Evolutionary conservation across 2,797 vertebrate genomes (phyloP), one percentile per base, ranked within the genome.

Genomic region (Aplochiton taeniatus): DNA sequence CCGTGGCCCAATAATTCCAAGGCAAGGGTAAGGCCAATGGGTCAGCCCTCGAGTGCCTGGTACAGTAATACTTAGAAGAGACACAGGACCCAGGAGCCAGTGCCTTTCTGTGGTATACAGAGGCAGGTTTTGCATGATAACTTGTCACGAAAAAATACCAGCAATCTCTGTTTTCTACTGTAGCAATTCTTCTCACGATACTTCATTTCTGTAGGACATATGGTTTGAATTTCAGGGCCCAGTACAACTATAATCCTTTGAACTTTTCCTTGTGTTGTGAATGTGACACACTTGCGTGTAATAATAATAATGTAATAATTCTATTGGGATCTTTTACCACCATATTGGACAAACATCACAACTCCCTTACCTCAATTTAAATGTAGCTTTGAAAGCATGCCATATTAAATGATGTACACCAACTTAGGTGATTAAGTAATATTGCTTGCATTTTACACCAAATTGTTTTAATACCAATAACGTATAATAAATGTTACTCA

Each of bases 101-200:
- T 20, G 1, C 4, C 1, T 60, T 55, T 13, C 18, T 11, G 12
- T 63, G 43, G 13, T 61, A 18, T 72, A 55, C 31, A 54, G 49
- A 63, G 50, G 55, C 42, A 58, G 43, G 20, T 31, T 66, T 61
- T 75, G 45, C 64, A 13, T 75, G 78, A 79, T 70, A 65, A 81
- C 65, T 65, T n/a, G 43, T 44, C 68, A 74, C 0, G 58, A 11
- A 76, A 72, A 76, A 66, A 63, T 46, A 69, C 53, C 58, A 42
- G 8, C 56, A 46, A 48, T 42, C 20, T 55, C 13, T 11, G 12
- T 63, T 48, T 31, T 17, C 52, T 66, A 68, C 51, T 68, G 14
- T 31, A 31, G 31, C 31, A 31, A 31, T 31, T 31, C 2, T 31
- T 31, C 46, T 50, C 12, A 61, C 45, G 47, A 55, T 58, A 57